phyloP scores from a whole-genome alignment of 2,888 invertebrate species.

The Drosophila tripunctata region DNA sequence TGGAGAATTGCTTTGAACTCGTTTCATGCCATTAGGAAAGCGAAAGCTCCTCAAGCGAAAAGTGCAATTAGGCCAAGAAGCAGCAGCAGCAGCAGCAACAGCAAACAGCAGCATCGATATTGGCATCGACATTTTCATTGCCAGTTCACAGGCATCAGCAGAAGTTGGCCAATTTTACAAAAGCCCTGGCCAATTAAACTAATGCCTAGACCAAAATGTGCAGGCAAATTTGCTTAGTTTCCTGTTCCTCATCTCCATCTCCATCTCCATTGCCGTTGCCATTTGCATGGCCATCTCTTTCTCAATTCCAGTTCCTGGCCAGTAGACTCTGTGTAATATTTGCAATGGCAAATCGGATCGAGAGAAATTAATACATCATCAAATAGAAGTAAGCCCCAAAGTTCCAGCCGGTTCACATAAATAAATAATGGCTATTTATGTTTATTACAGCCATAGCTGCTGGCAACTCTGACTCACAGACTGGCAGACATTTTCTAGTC shows the following conservation, averaged over 20 bases:
- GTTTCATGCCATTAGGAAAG: conserved; percentile 68
- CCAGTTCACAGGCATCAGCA: conserved; percentile 21
- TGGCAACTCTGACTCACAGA: conserved; percentile 20
- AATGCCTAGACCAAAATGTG: conserved; percentile 56
- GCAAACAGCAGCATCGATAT: not conserved
- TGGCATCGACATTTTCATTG: conserved; percentile 3
- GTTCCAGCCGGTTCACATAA: conserved; percentile 65
- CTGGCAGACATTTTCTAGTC: not conserved
- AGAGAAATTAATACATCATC: conserved; percentile 71
- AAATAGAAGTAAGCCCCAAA: conserved; percentile 61
- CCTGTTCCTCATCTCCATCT: not conserved
- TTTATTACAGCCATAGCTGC: conserved; percentile 66
- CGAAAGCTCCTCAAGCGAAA: conserved; percentile 64
- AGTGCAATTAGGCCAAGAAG: conserved; percentile 70
- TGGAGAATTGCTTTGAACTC: conserved; percentile 67
- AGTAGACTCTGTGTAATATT: conserved; percentile 29
- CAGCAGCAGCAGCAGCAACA: not conserved
- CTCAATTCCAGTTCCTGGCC: not conserved
- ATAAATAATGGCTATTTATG: conserved; percentile 80
- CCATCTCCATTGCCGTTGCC: not conserved
- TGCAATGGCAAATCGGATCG: conserved; percentile 50
- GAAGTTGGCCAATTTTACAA: conserved; percentile 54
- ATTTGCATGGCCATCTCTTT: not conserved
- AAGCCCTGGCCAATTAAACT: conserved; percentile 62
- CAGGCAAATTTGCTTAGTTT: conserved; percentile 47